A percentile compares a stretch with the other conserved stretches of the same genome.
Evolutionary conservation across 2,797 vertebrate genomes (phyloP).

Genomic region (Gallinago solitaria): DNA sequence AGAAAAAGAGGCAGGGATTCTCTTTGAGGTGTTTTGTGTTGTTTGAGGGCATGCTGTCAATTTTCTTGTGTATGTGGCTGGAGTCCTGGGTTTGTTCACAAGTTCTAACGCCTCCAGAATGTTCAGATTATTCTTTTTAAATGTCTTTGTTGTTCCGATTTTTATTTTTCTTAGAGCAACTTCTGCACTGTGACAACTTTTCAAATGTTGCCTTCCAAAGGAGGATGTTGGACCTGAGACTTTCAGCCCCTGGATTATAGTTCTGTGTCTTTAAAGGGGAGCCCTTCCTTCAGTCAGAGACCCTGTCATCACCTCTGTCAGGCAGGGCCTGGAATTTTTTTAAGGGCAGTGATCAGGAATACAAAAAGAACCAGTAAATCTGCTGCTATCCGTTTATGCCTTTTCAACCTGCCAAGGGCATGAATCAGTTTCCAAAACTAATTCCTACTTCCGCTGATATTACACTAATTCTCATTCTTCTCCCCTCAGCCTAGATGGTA

Average conservation of each 20-base stretch:
- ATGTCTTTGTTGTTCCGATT: not conserved
- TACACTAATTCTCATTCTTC: slow-evolving; percentile 27
- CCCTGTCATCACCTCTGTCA: not conserved
- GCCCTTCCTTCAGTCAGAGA: not conserved
- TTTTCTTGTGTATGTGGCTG: accelerated
- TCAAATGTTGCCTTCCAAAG: not conserved
- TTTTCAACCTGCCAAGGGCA: not conserved
- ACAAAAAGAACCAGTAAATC: not conserved
- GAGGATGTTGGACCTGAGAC: not conserved
- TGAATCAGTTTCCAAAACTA: not conserved
- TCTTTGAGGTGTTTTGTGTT: not conserved
- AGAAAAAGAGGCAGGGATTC: not conserved
- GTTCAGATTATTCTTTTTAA: not conserved
- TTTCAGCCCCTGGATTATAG: not conserved
- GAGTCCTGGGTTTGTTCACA: not conserved
- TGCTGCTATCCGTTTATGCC: not conserved
- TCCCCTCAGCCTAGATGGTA: slow-evolving; percentile 18
- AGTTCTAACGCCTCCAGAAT: not conserved
- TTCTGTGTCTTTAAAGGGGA: not conserved
- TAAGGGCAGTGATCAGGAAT: not conserved
- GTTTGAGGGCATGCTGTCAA: accelerated
- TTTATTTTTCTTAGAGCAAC: not conserved
- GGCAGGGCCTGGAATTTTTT: not conserved
- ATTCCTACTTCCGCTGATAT: not conserved
- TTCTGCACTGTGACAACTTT: not conserved